These are phyloP conservation scores for Apodemia zela DNA, from an alignment of 2,888 invertebrate species.

Conservation along the genomic window DNA sequence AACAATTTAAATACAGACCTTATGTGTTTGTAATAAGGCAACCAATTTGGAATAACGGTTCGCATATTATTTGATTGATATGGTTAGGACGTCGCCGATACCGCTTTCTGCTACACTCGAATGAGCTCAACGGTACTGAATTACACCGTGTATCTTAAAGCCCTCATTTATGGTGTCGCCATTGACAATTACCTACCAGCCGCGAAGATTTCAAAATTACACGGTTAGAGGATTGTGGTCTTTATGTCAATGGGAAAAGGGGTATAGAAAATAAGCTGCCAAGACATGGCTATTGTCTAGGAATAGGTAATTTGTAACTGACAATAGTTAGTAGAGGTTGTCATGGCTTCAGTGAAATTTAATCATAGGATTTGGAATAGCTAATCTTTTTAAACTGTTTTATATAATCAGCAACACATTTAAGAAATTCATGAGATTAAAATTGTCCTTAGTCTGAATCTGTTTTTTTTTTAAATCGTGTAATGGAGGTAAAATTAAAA, in stretches of 20 bases:
- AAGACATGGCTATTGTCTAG: slow-evolving; percentile 49
- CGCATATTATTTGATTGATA: slow-evolving; percentile 75
- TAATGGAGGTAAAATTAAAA: no score
- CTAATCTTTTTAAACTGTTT: not conserved
- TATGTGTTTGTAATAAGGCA: slow-evolving; percentile 46
- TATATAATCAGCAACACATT: no score
- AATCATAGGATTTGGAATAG: slow-evolving; percentile 37
- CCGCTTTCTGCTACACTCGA: slow-evolving; percentile 75
- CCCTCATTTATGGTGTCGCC: slow-evolving; percentile 70
- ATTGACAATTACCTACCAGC: slow-evolving; percentile 57
- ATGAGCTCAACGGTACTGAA: slow-evolving; percentile 72
- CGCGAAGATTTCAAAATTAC: slow-evolving; percentile 33
- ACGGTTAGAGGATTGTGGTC: slow-evolving; percentile 32
- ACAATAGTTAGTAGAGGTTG: slow-evolving; percentile 47
- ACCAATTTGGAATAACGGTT: slow-evolving; percentile 37
- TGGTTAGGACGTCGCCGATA: slow-evolving; percentile 65
- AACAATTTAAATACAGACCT: slow-evolving; percentile 41
- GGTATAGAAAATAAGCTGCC: slow-evolving; percentile 23
- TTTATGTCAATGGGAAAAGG: slow-evolving; percentile 28
- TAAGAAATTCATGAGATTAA: no score
- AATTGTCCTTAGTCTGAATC: no score
- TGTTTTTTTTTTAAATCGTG: no score
- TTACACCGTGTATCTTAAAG: slow-evolving; percentile 66
- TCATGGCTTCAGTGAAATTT: slow-evolving; percentile 52
- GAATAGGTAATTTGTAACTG: slow-evolving; percentile 57